Evolutionary conservation across 2,113 vertebrate genomes (phyloP), one percentile per base, ranked within the genome.

Genomic region (Phasianus colchicus): DNA sequence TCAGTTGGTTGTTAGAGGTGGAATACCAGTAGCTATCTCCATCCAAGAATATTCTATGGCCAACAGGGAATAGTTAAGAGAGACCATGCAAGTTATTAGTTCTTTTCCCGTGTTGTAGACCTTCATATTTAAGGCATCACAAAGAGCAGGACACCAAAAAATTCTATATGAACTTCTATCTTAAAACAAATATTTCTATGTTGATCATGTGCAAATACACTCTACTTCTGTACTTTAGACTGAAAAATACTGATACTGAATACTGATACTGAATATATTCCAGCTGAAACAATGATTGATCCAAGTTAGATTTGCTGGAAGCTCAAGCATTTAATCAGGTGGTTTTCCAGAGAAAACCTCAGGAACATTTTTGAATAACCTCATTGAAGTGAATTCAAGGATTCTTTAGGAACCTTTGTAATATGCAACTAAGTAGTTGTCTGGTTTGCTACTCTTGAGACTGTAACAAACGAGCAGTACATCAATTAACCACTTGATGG

Each of bases 401-500:
- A 17, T 70, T 75, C 16, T 85, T 77, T 27, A 58, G 17, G 13
- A 13, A 73, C 6, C 6, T 61, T 82, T 86, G 13, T 73, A 47
- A 65, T 9, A 58, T 2, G 7, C 8, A 48, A 13, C 27, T 12
- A 5, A 1, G 3, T 4, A 8, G 58, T 11, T 45, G 24, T 13
- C 40, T 27, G 10, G 7, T n/a, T 73, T 60, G 58, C 36, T 34
- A 69, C 40, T 38, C 15, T 7, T 18, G 10, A 75, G 63, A 32
- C 13, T 27, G 32, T n/a, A 32, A 20, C 8, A 36, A 64, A 90
- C 32, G 27, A 79, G 93, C 86, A 93, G 45, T 97, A 42, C 58
- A 71, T 24, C 1, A 1, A 65, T 93, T 90, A 54, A 96, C 95
- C 97, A 96, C 97, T 84, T 96, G 98, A 88, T 76, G 95, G 96